A percentile compares a stretch with the other conserved stretches of the same genome.
Evolutionary conservation across 2,888 invertebrate species (phyloP).

Genomic region (Ephialtes manifestator): DNA sequence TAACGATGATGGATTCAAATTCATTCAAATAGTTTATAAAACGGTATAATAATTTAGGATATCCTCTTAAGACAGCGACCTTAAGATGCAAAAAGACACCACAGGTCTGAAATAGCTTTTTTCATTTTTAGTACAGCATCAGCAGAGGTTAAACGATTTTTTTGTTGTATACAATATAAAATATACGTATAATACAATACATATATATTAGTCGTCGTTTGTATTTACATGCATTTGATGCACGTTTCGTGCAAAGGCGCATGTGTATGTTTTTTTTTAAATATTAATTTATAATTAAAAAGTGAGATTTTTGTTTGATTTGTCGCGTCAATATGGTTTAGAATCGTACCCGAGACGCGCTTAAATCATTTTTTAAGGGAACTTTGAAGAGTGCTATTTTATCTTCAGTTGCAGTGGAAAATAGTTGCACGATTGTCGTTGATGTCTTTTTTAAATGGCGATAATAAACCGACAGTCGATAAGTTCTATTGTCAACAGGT

Average conservation of each 20-base stretch:
- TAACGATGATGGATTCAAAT: constrained; percentile 21
- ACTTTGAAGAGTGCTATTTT: constrained; percentile 28
- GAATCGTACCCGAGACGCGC: constrained; percentile 31
- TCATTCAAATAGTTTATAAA: constrained; percentile 26
- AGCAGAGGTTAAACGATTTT: constrained; percentile 22
- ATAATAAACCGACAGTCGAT: constrained; percentile 24
- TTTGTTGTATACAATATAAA: constrained; percentile 49
- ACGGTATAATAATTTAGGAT: constrained; percentile 13
- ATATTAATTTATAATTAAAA: neutral
- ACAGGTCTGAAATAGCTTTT: neutral
- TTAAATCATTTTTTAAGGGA: constrained; percentile 7
- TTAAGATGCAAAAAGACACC: neutral
- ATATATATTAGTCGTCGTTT: constrained; percentile 38
- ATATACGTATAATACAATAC: constrained; percentile 23
- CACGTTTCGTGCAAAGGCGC: neutral
- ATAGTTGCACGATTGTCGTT: neutral
- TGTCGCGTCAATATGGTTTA: constrained; percentile 31
- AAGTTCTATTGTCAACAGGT: constrained; percentile 14
- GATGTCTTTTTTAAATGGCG: neutral
- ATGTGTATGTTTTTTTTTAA: neutral
- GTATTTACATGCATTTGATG: constrained; percentile 17
- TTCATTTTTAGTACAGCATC: constrained; percentile 19
- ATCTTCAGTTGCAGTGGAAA: constrained; percentile 9
- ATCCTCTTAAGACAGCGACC: neutral
- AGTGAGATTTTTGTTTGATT: constrained; percentile 36